Base-by-base conservation (phyloP, 64 coral and sea anemone genomes). In the Actinia tenebrosa region DNA sequence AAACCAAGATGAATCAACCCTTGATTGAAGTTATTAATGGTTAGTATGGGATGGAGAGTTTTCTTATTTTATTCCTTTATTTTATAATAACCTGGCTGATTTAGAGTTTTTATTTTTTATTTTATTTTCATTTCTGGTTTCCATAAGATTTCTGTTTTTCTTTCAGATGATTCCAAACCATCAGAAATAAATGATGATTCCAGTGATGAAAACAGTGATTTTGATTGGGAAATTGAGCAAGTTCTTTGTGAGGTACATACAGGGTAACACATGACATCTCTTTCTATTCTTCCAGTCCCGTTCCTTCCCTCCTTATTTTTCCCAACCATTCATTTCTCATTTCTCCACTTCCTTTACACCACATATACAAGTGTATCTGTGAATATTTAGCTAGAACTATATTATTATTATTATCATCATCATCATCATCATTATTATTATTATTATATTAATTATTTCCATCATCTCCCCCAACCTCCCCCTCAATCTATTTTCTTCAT, bases 141-240 rank as follows among this genome's bases (percentile, higher is more conserved):
- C n/a, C 26, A 75, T 75, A 19, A 22, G 3, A 37, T 37, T 37
- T n/a, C 5, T 20, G 22, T 66, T 66, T 20, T 10, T 66, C 4
- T 43, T 75, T 75, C 10, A 75, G 69, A 75, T 75, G 14, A 75
- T 75, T 75, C 69, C 64, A 69, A 1, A 22, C 19, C 10, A 30
- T 42, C 69, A 43, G 69, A 30, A 42, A 10, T 26, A 9, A 3
- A 3, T 75, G 69, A 42, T 71, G 64, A 84, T 88, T 44, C 64
- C 53, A 30, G 71, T 80, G 89, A 86, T 77, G 93, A 92, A 72
- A 88, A 86, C 11, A 71, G 87, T 26, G 86, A 91, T 58, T 98
- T 94, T 89, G 80, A 98, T 16, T 98, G 95, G 92, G 92, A 98
- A 85, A 55, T 89, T 63, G 89, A 93, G 15, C 95, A 98, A 83